A percentile compares a stretch with the other conserved stretches of the same genome.
These are phyloP conservation scores for Psilopsiagon aymara DNA, from an alignment of 2,113 vertebrate species.

Conservation along the genomic window DNA sequence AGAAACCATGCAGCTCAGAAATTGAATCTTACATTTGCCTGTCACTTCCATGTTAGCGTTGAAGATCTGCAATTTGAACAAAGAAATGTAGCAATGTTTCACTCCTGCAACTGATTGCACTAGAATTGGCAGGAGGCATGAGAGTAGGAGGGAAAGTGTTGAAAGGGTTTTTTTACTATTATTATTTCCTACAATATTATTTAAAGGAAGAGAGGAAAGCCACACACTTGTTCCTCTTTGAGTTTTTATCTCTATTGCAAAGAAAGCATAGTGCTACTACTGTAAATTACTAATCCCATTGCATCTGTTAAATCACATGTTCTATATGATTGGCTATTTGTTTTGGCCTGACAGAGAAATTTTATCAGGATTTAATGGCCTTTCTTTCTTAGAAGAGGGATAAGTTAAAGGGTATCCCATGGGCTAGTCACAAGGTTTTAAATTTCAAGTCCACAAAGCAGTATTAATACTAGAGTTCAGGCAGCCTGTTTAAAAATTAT, in stretches of 20 bases:
- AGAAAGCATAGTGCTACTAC: not conserved
- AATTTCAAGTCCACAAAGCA: slow-evolving; percentile 28
- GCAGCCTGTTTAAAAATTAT: slow-evolving; percentile 39
- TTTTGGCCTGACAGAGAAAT: slow-evolving; percentile 22
- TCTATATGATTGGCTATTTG: slow-evolving; percentile 21
- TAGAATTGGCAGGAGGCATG: slow-evolving; percentile 56
- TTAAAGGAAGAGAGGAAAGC: slow-evolving; percentile 45
- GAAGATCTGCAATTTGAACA: slow-evolving; percentile 48
- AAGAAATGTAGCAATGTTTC: slow-evolving; percentile 58
- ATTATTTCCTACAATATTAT: slow-evolving; percentile 11
- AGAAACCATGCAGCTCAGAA: slow-evolving; percentile 11
- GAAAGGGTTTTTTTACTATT: not conserved
- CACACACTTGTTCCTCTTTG: slow-evolving; percentile 8
- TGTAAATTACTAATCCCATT: slow-evolving; percentile 49
- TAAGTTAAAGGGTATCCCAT: slow-evolving; percentile 15
- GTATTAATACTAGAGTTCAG: not conserved
- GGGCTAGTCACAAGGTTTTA: slow-evolving; percentile 2
- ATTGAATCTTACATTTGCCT: not conserved
- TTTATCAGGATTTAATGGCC: slow-evolving; percentile 25
- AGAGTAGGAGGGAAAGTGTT: slow-evolving; percentile 60
- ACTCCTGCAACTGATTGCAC: slow-evolving; percentile 27
- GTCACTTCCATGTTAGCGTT: not conserved
- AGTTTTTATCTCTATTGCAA: slow-evolving; percentile 38
- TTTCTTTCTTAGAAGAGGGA: slow-evolving; percentile 23
- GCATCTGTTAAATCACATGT: slow-evolving; percentile 42